Conservation (phyloP, 2,797 vertebrate genomes). For the Oryzias sinensis region DNA sequence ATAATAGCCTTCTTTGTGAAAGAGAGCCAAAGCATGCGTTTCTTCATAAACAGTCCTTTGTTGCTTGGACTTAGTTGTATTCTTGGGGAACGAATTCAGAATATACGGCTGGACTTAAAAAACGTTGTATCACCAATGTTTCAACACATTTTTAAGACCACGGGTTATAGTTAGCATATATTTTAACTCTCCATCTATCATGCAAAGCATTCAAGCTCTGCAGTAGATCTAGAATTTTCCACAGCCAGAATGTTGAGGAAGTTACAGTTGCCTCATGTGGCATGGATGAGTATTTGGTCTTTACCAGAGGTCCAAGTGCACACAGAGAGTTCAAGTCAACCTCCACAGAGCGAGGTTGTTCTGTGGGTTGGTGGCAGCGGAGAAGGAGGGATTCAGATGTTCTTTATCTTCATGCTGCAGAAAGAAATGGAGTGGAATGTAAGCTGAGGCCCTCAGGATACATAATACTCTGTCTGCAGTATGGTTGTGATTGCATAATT, state of each 20-base stretch:
- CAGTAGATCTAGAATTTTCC: not conserved
- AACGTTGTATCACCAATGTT: conserved; percentile 1
- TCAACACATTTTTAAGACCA: not conserved
- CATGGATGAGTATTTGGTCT: conserved; percentile 28
- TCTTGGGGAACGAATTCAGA: conserved; percentile 38
- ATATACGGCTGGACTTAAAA: conserved; percentile 18
- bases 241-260: conserved; percentile 18
- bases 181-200: not conserved
- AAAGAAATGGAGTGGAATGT: conserved; percentile 72
- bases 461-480: conserved; percentile 67
- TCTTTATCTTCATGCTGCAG: conserved; percentile 71
- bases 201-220: not conserved
- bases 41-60: conserved; percentile 36
- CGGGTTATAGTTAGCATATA: not conserved
- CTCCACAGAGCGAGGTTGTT: conserved; percentile 35
- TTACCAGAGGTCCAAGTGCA: conserved; percentile 29
- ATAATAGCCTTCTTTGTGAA: conserved; percentile 62
- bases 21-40: conserved; percentile 35
- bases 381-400: conserved; percentile 57
- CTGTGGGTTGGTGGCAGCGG: conserved; percentile 40
- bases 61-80: conserved; percentile 18
- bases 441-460: conserved; percentile 71
- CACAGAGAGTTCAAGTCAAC: conserved; percentile 33
- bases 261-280: conserved; percentile 34
- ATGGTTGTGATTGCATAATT: conserved; percentile 71